Percentiles rank a stretch among this genome's conserved stretches.
Evolutionary conservation across 2,888 invertebrate species (phyloP).

Genomic region (Leptopilina myrica): DNA sequence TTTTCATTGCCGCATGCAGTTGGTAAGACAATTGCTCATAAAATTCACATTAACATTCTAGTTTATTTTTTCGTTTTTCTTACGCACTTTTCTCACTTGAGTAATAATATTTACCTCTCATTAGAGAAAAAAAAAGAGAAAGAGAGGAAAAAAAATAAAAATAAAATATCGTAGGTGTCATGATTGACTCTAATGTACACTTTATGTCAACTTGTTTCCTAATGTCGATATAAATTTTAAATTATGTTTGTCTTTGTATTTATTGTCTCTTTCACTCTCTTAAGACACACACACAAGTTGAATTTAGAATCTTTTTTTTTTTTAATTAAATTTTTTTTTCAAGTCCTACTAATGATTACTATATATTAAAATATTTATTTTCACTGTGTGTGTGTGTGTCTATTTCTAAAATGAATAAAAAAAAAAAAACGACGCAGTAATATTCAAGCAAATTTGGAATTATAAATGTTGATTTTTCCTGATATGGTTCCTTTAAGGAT

Average conservation of each 20-base stretch:
- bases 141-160: no score
- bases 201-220: neutral
- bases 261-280: neutral
- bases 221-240: neutral
- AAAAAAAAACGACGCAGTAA: no score
- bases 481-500: neutral
- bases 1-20: neutral
- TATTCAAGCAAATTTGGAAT: neutral
- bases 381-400: no score
- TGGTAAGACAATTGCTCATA: constrained; percentile 7
- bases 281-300: no score
- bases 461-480: constrained; percentile 9
- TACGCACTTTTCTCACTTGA: neutral
- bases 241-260: neutral
- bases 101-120: no score
- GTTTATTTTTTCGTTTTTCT: neutral
- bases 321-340: no score
- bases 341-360: no score
- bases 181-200: neutral
- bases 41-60: constrained; percentile 3
- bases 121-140: no score
- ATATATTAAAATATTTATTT: no score
- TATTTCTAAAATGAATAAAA: no score
- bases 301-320: no score
- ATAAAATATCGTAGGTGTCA: neutral